Conservation (phyloP, 2,797 vertebrate species). For the Scolopax bukidnonensis region DNA sequence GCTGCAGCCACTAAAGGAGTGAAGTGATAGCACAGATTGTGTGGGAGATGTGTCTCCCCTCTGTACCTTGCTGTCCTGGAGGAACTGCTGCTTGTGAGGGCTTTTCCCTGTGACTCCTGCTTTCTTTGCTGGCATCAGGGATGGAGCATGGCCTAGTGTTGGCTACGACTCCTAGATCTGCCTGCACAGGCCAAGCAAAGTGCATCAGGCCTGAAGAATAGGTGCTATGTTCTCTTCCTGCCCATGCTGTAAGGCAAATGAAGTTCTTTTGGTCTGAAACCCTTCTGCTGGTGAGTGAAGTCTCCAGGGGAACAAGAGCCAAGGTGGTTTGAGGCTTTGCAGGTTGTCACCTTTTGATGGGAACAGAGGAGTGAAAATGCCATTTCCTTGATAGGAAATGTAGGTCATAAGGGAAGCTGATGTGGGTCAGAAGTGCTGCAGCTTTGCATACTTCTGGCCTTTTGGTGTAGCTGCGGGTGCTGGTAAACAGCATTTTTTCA, state of each 20-base stretch:
- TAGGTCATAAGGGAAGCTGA: not conserved
- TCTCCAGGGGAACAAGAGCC: not conserved
- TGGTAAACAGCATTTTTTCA: not conserved
- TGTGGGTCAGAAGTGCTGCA: not conserved
- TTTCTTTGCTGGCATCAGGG: not conserved
- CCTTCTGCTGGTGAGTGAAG: rapidly evolving
- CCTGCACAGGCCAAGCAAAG: rapidly evolving
- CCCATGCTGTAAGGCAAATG: rapidly evolving
- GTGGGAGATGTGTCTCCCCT: not conserved
- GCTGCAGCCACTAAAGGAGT: not conserved
- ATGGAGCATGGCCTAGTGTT: not conserved
- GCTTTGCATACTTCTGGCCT: not conserved
- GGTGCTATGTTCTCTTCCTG: not conserved
- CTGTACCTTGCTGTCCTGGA: rapidly evolving
- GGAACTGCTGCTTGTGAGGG: not conserved
- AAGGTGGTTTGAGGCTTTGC: not conserved
- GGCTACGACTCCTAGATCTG: not conserved
- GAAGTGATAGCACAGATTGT: not conserved
- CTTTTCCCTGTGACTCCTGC: not conserved
- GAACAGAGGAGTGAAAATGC: not conserved
- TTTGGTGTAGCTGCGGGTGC: not conserved
- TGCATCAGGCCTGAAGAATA: not conserved
- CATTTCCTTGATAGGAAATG: not conserved
- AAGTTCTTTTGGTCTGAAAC: not conserved
- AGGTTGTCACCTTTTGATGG: not conserved